phyloP scores from a whole-genome alignment of 2,113 vertebrate genomes.

The Tilapia sparmanii region DNA sequence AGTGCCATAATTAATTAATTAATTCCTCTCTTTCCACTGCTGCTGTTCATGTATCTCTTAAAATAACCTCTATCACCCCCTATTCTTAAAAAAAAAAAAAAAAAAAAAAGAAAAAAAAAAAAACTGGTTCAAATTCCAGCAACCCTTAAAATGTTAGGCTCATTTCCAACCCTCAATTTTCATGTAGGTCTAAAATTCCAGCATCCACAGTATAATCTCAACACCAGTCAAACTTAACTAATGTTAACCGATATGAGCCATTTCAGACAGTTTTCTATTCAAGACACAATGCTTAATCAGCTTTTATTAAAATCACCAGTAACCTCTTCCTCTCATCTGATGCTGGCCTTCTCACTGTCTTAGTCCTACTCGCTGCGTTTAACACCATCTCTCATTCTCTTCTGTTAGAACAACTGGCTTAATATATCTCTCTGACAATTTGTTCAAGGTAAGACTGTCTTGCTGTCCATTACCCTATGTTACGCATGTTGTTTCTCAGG shows the following conservation, averaged over 20 bases:
- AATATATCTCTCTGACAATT: background rate
- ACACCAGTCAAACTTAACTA: too few species aligned
- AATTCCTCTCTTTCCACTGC: background rate
- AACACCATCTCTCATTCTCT: background rate
- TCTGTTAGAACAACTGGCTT: background rate
- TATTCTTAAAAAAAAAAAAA: background rate
- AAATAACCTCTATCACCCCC: background rate
- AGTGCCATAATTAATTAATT: background rate
- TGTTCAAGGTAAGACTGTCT: background rate
- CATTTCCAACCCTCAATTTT: background rate
- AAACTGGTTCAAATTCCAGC: background rate
- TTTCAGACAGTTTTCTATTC: background rate
- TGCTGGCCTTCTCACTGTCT: background rate
- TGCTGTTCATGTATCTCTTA: background rate
- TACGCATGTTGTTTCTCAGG: background rate
- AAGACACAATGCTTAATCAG: background rate
- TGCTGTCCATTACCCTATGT: background rate
- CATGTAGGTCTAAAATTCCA: background rate
- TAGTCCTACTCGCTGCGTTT: accelerated
- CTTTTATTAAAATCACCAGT: background rate
- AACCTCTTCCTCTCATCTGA: background rate
- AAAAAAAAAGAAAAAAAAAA: too few species aligned
- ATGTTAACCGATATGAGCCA: background rate
- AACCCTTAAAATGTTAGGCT: background rate
- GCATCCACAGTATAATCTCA: background rate